Conservation (phyloP, 2,888 invertebrate species). For the Drosophila pseudotakahashii region DNA sequence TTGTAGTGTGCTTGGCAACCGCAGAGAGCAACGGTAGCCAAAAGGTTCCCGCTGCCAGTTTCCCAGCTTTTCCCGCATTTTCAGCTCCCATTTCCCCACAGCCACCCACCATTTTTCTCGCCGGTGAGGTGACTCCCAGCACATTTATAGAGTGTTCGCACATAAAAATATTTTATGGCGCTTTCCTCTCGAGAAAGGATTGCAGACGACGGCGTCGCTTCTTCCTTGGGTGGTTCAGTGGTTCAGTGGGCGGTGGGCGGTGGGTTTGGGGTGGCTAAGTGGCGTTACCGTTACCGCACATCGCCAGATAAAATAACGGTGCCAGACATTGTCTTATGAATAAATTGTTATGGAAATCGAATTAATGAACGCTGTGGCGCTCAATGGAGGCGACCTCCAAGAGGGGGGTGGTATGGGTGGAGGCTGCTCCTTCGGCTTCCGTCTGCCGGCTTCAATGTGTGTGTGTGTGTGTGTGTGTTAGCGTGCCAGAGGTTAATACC, state of each 20-base stretch:
- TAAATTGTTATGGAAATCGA: constrained; percentile 85
- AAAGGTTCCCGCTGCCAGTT: constrained; percentile 10
- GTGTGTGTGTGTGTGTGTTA: constrained; percentile 58
- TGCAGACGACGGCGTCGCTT: constrained; percentile 60
- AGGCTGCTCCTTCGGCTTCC: constrained; percentile 32
- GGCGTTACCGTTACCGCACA: constrained; percentile 83
- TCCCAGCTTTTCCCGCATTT: neutral
- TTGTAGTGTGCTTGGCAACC: constrained; percentile 42
- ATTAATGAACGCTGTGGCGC: constrained; percentile 84
- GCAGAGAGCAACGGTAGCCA: constrained; percentile 50
- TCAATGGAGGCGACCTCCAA: constrained; percentile 63
- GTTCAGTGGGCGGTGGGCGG: neutral
- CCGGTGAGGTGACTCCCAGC: constrained; percentile 25
- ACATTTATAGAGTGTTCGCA: constrained; percentile 80
- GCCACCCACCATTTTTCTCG: neutral
- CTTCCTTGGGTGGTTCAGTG: constrained; percentile 19
- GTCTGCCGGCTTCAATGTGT: constrained; percentile 23
- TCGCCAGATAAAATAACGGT: constrained; percentile 84
- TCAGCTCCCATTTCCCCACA: too few relatives aligned
- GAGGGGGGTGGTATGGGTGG: constrained; percentile 7
- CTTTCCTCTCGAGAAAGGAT: constrained; percentile 70
- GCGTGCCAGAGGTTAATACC: constrained; percentile 84
- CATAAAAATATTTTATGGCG: constrained; percentile 82
- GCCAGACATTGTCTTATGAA: constrained; percentile 85
- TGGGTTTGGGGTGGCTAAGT: constrained; percentile 62